A percentile compares a stretch with the other conserved stretches of the same genome.
Evolutionary conservation across 2,113 vertebrate species (phyloP).

Genomic region (Pelecanus crispus): DNA sequence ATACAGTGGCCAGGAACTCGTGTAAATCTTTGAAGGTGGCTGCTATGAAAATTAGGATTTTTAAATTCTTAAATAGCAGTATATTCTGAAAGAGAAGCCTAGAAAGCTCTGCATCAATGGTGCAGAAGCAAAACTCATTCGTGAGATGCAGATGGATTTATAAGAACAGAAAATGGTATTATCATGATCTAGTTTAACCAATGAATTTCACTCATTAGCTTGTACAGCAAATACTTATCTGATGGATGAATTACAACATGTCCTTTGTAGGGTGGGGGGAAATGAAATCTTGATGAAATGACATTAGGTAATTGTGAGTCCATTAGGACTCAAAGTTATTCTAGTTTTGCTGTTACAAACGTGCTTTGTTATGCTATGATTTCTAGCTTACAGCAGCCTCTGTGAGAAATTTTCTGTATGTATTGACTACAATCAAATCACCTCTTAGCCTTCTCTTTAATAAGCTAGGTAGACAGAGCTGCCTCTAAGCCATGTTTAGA

Average conservation of each 20-base stretch:
- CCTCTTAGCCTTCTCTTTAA: background rate
- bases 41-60: background rate
- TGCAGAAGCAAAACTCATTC: background rate
- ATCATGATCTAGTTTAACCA: background rate
- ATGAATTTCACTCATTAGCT: background rate
- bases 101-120: background rate
- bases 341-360: background rate
- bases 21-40: background rate
- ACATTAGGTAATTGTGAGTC: background rate
- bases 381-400: background rate
- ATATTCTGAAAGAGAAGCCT: background rate
- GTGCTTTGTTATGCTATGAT: background rate
- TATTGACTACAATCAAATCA: background rate
- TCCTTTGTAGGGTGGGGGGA: background rate
- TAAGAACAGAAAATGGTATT: background rate
- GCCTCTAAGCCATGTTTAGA: background rate
- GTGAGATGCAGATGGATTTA: background rate
- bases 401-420: background rate
- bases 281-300: background rate
- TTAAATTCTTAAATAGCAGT: background rate
- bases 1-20: accelerated
- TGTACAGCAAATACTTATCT: background rate
- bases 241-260: background rate
- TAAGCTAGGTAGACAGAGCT: background rate
- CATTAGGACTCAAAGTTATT: background rate